These are phyloP conservation scores for Porites australiensis DNA, from an alignment of 64 coral and sea anemone genomes.

Conservation along the genomic window DNA sequence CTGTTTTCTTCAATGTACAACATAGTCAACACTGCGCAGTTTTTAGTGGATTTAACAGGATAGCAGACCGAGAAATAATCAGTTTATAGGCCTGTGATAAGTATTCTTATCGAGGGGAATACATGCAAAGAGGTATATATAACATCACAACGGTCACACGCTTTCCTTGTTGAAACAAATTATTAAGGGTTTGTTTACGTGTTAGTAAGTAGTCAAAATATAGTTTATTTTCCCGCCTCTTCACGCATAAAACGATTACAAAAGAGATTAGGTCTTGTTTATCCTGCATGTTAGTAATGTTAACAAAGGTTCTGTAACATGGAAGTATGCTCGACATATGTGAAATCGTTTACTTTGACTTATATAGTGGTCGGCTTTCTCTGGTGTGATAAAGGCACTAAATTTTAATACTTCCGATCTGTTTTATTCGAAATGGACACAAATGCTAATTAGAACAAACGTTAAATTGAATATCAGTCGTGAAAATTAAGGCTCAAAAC, in stretches of 20 bases:
- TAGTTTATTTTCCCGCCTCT: slow-evolving; percentile 12
- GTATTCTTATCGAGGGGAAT: neutral
- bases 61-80: neutral
- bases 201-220: neutral
- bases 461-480: neutral
- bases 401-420: neutral
- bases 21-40: neutral
- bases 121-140: too few relatives aligned
- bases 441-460: neutral
- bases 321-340: neutral
- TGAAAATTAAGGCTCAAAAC: neutral
- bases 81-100: neutral
- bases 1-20: neutral
- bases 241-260: slow-evolving; percentile 1
- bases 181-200: neutral
- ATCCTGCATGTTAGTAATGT: neutral
- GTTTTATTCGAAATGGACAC: neutral
- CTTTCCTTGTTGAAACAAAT: neutral
- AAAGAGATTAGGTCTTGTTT: neutral
- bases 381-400: neutral
- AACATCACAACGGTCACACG: too few relatives aligned
- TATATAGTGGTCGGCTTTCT: neutral
- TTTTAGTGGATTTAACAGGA: neutral
- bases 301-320: neutral
- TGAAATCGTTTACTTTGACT: neutral